Conservation (phyloP, 2,888 invertebrate species). For the Plebejus melissa region DNA sequence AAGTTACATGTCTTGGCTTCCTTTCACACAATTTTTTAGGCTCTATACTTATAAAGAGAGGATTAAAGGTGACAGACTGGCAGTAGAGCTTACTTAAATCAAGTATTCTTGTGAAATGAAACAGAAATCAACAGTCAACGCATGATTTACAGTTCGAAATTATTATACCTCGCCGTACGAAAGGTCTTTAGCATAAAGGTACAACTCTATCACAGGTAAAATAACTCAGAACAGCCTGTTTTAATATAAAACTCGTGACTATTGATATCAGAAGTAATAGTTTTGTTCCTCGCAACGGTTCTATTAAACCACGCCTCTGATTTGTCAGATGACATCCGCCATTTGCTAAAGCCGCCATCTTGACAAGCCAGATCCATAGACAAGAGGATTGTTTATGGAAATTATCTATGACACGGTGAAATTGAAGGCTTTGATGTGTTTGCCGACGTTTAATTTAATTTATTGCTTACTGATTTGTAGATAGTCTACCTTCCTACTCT, state of each 20-base stretch:
- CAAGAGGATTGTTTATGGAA: conserved; percentile 29
- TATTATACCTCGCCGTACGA: too few relatives aligned
- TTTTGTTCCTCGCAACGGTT: conserved; percentile 1
- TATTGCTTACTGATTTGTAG: not conserved
- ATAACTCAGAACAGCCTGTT: not conserved
- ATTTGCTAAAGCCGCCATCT: conserved; percentile 40
- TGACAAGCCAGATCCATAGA: conserved; percentile 41
- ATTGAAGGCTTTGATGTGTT: conserved; percentile 11
- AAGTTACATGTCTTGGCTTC: too few relatives aligned
- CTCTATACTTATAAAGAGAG: too few relatives aligned
- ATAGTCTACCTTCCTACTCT: not conserved
- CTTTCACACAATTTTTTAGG: too few relatives aligned
- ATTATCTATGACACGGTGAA: conserved; percentile 2
- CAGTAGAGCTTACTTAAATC: too few relatives aligned
- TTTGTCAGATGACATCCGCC: conserved; percentile 45
- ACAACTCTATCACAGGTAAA: not conserved
- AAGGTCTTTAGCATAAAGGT: too few relatives aligned
- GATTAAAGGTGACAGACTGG: too few relatives aligned
- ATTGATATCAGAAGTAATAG: conserved; percentile 1
- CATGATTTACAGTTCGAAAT: too few relatives aligned
- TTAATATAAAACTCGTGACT: conserved; percentile 12
- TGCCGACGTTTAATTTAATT: not conserved
- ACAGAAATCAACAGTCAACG: too few relatives aligned
- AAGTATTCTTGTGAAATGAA: too few relatives aligned
- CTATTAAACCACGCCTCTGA: conserved; percentile 37